Evolutionary conservation across 2,113 vertebrate genomes (phyloP), one percentile per base, ranked within the genome.

Genomic region (Corythaeola cristata): DNA sequence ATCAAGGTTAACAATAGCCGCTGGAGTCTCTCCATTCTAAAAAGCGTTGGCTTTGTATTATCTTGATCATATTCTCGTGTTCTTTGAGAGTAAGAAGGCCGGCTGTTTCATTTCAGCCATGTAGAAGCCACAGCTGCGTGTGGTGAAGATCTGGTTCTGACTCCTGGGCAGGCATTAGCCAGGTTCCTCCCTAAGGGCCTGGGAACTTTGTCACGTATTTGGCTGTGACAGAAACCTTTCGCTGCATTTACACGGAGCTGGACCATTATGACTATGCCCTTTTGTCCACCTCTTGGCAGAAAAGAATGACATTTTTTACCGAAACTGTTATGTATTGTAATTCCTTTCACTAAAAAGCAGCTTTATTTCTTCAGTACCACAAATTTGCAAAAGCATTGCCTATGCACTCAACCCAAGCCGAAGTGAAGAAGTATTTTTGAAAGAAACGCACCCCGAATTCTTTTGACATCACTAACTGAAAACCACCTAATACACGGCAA

Each of bases 221-320:
- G 20, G 13, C 64, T 4, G 16, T 4, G 24, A 32, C 2, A 18
- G 41, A 35, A 58, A 16, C 3, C 5, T 37, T 69, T 80, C 1
- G 0, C 24, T 23, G 60, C 8, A 1, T 35, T 66, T 20, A 33
- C 53, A 35, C 0, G 5, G 50, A 60, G 27, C 39, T 8, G 18
- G 41, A 15, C 41, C 12, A 0, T 67, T 33, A 41, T 6, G 2
- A 4, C 30, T 5, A 0, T 0, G 6, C 12, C 45, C 33, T 35
- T 79, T 23, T 10, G 21, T 7, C 37, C 26, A 2, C 16, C 50
- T 52, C 32, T 28, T 5, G 18, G 21, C 37, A 26, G 39, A 69
- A 50, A 8, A 52, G 35, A 85, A 33, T 1, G 6, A 8, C 6
- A 3, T 21, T 91, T 91, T 53, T 93, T 30, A 9, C 72, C 3